phyloP scores from a whole-genome alignment of 2,888 invertebrate genomes.

The Syrista parreyssii region DNA sequence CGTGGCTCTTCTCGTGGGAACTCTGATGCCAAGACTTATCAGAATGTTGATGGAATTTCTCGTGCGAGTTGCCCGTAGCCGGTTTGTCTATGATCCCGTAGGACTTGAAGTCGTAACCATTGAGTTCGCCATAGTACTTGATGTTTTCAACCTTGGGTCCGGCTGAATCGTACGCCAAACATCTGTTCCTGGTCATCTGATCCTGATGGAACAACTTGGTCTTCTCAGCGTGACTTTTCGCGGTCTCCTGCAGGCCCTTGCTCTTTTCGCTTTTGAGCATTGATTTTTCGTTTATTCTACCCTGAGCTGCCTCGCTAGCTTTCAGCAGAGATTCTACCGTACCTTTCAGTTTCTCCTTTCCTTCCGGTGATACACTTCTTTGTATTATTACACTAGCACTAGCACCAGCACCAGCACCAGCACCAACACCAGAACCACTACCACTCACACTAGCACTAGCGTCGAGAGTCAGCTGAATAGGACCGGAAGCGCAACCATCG shows the following conservation, averaged over 20 bases:
- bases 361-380: constrained; percentile 14
- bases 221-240: constrained; percentile 35
- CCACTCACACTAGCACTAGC: constrained; percentile 4
- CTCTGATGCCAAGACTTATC: constrained; percentile 6
- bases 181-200: constrained; percentile 5
- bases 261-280: constrained; percentile 51
- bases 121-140: constrained; percentile 60
- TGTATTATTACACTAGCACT: constrained; percentile 1
- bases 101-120: constrained; percentile 58
- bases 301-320: constrained; percentile 47
- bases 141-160: constrained; percentile 58
- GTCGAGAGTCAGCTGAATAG: constrained; percentile 3
- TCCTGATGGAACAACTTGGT: constrained; percentile 47
- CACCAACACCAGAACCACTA: constrained; percentile 7
- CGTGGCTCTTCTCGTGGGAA: constrained; percentile 46
- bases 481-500: too few species aligned
- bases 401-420: constrained; percentile 1
- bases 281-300: constrained; percentile 51
- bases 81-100: constrained; percentile 59
- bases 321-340: constrained; percentile 52
- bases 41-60: constrained; percentile 52
- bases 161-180: constrained; percentile 28
- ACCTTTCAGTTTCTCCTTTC: constrained; percentile 47
- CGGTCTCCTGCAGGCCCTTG: constrained; percentile 25
- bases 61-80: constrained; percentile 37